Evolutionary conservation across 2,888 invertebrate genomes (phyloP).

Genomic region (Spatulosminthurus flaviceps): DNA sequence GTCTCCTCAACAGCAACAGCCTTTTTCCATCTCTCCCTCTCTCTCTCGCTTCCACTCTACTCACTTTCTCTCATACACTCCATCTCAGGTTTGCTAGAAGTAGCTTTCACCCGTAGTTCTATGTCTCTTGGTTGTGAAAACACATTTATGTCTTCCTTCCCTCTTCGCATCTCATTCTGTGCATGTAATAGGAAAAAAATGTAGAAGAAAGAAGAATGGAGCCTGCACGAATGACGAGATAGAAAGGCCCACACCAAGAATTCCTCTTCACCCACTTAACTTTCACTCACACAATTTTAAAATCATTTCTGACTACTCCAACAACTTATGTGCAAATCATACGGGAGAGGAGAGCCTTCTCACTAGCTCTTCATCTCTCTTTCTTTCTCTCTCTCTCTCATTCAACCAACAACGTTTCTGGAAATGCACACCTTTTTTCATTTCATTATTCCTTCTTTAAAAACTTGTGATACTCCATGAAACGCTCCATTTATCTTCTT

Average conservation of each 20-base stretch:
- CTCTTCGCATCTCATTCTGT: not conserved
- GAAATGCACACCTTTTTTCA: no score
- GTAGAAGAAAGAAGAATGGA: not conserved
- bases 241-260: not conserved
- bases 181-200: not conserved
- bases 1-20: conserved; percentile 16
- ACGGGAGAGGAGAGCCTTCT: not conserved
- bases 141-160: conserved; percentile 4
- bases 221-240: not conserved
- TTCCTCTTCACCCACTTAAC: not conserved
- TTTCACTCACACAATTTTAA: not conserved
- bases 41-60: not conserved
- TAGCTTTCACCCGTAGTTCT: no score
- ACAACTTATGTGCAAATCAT: conserved; percentile 3
- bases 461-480: not conserved
- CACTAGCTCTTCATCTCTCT: not conserved
- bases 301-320: conserved; percentile 9
- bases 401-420: no score
- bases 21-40: not conserved
- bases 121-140: not conserved
- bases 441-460: no score
- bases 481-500: conserved; percentile 17
- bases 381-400: not conserved
- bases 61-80: no score
- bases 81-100: no score